Base-by-base conservation (phyloP, 2,888 invertebrate species). In the Melipona bicolor region DNA sequence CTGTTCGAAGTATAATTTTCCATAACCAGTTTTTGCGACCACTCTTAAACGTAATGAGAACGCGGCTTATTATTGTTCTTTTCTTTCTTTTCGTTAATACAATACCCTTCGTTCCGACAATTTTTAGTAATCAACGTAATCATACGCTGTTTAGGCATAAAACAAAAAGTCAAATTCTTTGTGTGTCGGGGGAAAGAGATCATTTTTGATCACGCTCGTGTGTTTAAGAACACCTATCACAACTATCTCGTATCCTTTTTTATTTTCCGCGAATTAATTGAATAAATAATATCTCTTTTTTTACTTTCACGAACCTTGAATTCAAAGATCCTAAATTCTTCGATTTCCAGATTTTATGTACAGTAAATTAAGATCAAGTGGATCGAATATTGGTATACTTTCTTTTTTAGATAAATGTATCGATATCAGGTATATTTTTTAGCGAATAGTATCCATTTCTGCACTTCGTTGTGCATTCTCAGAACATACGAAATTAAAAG, bases 61-160 rank as follows among this genome's bases (percentile, higher is more conserved):
- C 54, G 70, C 27, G 50, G 61, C 24, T 81, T 49, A 61, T 79
- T 71, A 2, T 21, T 9, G 0, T 78, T 61, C 72, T 67, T 52
- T 59, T 13, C n/a, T 43, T 67, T 62, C n/a, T n/a, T 56, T 56
- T 56, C 43, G 9, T 43, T 43, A 11, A n/a, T 15, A 13, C 21
- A 56, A 56, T 69, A 24, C 73, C 27, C 54, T 79, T 74, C 73
- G 73, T 79, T 69, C 68, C 54, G 32, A 50, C 36, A 81, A 1
- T 74, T 81, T 79, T 69, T 79, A 74, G 43, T 65, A 74, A 79
- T 79, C 79, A 81, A 52, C 56, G 52, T 79, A 81, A 81, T 81
- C 79, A 70, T 24, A 79, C 80, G 24, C 49, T 62, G 50, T 65
- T 76, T 27, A 50, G 68, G 17, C 2, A 19, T 24, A 65, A 52